These are phyloP conservation scores for Galeopterus variegatus DNA, from an alignment of 2,113 vertebrate species.

Conservation along the genomic window DNA sequence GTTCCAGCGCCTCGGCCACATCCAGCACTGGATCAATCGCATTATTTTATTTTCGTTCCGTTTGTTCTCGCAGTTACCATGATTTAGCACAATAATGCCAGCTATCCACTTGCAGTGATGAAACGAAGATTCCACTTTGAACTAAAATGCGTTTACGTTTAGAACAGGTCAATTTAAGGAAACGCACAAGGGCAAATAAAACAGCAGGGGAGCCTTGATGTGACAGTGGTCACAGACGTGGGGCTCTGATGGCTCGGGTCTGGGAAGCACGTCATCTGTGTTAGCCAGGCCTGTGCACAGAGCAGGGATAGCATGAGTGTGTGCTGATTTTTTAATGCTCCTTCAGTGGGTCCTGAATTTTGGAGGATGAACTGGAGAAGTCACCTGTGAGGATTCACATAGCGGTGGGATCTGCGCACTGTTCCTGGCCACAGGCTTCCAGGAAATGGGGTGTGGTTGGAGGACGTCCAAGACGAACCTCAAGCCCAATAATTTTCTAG, in stretches of 20 bases:
- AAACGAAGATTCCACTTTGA: not conserved
- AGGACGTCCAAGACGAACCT: not conserved
- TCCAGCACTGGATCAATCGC: rapidly evolving
- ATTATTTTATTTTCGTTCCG: not conserved
- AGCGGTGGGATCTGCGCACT: not conserved
- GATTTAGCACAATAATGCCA: too few species aligned
- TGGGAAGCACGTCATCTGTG: rapidly evolving
- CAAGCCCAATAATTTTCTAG: too few species aligned
- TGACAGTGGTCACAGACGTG: rapidly evolving
- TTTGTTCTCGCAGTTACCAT: not conserved
- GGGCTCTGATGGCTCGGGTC: too few species aligned
- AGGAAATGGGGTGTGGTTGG: rapidly evolving
- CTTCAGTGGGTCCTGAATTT: not conserved
- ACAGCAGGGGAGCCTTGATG: not conserved
- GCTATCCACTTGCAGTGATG: not conserved
- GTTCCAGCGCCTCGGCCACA: rapidly evolving
- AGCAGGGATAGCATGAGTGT: rapidly evolving
- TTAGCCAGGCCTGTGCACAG: not conserved
- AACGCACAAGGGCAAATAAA: not conserved
- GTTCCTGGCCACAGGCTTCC: not conserved
- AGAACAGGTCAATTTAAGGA: not conserved
- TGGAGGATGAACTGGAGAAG: not conserved
- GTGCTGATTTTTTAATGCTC: not conserved
- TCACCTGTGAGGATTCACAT: too few species aligned
- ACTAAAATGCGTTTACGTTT: not conserved